Conservation (phyloP, 2,797 vertebrate species). For the Eupleurogrammus muticus region DNA sequence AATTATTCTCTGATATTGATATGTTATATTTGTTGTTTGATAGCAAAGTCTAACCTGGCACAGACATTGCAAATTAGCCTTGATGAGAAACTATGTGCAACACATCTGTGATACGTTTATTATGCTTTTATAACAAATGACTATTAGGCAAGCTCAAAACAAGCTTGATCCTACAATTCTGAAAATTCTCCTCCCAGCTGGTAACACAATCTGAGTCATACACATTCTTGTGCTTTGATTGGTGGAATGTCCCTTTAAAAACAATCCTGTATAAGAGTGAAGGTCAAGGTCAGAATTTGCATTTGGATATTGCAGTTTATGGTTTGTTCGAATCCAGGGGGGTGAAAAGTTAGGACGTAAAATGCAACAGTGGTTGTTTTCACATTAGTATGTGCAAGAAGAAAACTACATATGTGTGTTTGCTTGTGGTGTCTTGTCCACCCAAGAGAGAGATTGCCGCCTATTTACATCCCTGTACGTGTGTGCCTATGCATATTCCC, state of each 20-base stretch:
- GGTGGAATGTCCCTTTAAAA: background rate
- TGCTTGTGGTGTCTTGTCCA: constrained; percentile 3
- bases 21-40: no score
- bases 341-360: background rate
- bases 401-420: background rate
- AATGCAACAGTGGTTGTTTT: background rate
- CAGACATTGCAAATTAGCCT: no score
- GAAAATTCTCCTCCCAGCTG: background rate
- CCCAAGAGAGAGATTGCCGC: background rate
- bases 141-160: background rate
- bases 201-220: background rate
- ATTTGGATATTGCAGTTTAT: background rate
- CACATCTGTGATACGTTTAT: no score
- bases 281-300: background rate
- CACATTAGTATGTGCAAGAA: constrained; percentile 5
- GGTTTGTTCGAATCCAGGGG: background rate
- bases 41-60: no score
- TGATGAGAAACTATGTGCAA: no score
- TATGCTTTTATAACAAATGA: no score
- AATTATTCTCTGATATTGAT: no score
- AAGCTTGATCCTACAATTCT: background rate
- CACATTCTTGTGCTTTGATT: background rate
- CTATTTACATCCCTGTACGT: constrained; percentile 30
- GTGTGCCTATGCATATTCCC: constrained; percentile 10
- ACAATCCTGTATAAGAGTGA: background rate